Evolutionary conservation across 2,113 vertebrate genomes (phyloP), one percentile per base, ranked within the genome.

Genomic region (Prochilodus magdalenae): DNA sequence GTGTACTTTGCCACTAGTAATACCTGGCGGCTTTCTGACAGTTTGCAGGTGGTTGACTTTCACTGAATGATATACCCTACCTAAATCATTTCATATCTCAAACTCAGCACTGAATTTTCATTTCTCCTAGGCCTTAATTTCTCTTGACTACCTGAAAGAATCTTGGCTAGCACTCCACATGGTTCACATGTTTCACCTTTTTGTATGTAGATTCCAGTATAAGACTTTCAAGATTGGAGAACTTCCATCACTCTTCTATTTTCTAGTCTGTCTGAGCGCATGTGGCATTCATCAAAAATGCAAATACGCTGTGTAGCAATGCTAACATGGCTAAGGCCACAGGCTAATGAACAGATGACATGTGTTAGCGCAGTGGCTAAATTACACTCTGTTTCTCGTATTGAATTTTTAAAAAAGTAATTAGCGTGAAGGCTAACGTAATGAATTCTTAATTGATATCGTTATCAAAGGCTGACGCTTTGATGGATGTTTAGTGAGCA

Each of bases 391-490:
- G 66, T 76, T 62, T 77, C 51, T 60, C 67, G 57, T 57, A 79
- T 75, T 81, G 78, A 83, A 69, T 86, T 85, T 80, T 83, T 79
- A 3, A 70, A 63, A 79, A 81, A 78, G 77, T 81, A 83, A 86
- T 86, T 86, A 86, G 75, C 27, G 75, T 81, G 53, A 69, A 81
- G 74, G 74, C 81, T 86, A 86, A 86, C 74, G 81, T 86, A 77
- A 86, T 77, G 81, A 81, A 86, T 86, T 83, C 78, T 86, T 86
- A 81, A 81, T 83, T 86, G 79, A 76, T 74, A 77, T 73, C 67
- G 72, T 86, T 86, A 76, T 81, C 81, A 83, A 76, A 67, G 24
- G 62, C 59, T 1, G 53, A 78, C 73, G 33, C 60, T 40, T 49
- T 86, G 74, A 83, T 86, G 78, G 78, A 86, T 83, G 81, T 55